phyloP scores from a whole-genome alignment of 2,888 invertebrate genomes.

The Sminthurides aquaticus region DNA sequence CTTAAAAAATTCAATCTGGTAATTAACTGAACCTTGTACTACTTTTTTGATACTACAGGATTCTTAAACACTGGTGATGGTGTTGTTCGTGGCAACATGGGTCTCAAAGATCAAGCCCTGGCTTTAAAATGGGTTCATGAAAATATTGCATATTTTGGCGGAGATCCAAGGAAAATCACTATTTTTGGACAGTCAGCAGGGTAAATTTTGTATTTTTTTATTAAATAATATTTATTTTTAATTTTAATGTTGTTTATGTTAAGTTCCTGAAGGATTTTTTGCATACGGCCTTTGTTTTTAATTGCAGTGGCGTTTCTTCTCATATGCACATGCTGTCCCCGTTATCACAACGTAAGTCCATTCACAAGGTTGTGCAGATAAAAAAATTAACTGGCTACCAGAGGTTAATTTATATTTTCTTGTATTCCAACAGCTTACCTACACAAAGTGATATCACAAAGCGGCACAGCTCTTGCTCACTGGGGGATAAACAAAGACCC shows the following conservation, averaged over 20 bases:
- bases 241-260: no score
- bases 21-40: background rate
- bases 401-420: background rate
- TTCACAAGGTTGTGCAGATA: no score
- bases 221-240: no score
- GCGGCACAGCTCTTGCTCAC: background rate
- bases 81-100: constrained; percentile 30
- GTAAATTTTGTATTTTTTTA: no score
- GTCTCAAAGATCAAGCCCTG: constrained; percentile 28
- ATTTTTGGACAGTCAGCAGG: constrained; percentile 21
- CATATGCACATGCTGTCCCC: background rate
- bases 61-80: constrained; percentile 29
- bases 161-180: constrained; percentile 28
- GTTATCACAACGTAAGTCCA: background rate
- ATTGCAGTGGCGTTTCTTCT: background rate
- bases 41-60: background rate
- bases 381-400: no score
- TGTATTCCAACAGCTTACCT: background rate
- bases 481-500: background rate
- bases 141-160: constrained; percentile 19
- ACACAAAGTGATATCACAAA: background rate
- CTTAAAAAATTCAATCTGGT: no score
- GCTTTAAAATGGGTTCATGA: constrained; percentile 28
- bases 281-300: no score
- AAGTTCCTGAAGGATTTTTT: no score